Evolutionary conservation across 2,888 invertebrate species (phyloP), one percentile per base, ranked within the genome.

Genomic region (Halictus ligatus): DNA sequence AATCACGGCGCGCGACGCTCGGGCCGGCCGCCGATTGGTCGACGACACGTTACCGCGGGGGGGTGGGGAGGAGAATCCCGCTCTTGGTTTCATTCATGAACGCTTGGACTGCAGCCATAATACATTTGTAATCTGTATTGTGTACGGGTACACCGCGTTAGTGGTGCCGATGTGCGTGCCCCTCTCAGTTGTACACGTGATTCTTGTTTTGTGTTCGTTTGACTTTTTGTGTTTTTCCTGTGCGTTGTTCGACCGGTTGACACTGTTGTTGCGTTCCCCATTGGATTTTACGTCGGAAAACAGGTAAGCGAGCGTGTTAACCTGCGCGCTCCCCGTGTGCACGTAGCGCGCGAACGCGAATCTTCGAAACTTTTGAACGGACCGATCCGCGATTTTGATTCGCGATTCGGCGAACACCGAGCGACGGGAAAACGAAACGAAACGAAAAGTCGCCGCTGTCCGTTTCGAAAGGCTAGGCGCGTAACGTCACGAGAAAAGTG

Each of bases 51-150:
- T 18, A 5, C 1, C n/a, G n/a, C 25, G 79, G 71, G 76, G n/a
- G 35, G 35, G 78, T 35, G 81, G 84, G 87, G 84, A 75, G 84
- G 60, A 29, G 29, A 46, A 69, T 35, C 76, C 81, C 92, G 94
- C 92, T 92, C 88, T 94, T 92, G 93, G 94, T 94, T 94, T 94
- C 94, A 94, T 94, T 94, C 94, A 94, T 94, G 94, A 94, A 93
- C 93, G 91, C 89, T 91, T 92, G 90, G 89, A 89, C 86, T 89
- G 92, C 92, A 89, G 93, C 92, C 92, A 92, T 93, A 93, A 93
- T 92, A 94, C 92, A 94, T 92, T 92, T 92, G 93, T 93, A 92
- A 93, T 93, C 92, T 92, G 93, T 94, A 92, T 93, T 93, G 93
- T 94, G 92, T 93, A 92, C 93, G 93, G 92, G 89, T 92, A 91